Evolutionary conservation across 1,140 invertebrate genomes (phyloP).

Genomic region (Rhizoglyphus robini): DNA sequence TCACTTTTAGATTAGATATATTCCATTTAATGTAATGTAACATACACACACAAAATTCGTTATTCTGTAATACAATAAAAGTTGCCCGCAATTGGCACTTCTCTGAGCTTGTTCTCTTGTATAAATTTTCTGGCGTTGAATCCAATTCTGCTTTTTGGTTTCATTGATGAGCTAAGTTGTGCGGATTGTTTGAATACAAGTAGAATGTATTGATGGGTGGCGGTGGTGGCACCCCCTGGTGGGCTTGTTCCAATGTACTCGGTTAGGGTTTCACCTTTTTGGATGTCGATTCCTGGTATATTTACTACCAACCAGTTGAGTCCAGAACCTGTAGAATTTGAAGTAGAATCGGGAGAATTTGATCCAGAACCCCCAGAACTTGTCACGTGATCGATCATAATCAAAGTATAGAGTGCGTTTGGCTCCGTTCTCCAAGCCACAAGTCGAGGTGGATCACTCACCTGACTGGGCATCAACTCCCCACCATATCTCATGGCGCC

Average conservation of each 20-base stretch:
- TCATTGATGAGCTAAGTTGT: no score
- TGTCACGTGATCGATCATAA: constrained; percentile 48
- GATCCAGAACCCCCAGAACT: constrained; percentile 32
- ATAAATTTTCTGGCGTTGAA: no score
- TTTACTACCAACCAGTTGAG: constrained; percentile 34
- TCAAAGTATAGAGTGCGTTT: constrained; percentile 49
- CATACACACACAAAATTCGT: no score
- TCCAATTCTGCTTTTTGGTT: no score
- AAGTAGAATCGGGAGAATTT: constrained; percentile 30
- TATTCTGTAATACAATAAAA: no score
- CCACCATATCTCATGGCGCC: neutral
- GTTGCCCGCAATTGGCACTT: no score
- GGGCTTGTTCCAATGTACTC: constrained; percentile 31
- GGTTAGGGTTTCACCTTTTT: constrained; percentile 29
- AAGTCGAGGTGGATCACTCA: neutral
- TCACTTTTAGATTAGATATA: no score
- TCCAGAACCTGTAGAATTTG: constrained; percentile 49
- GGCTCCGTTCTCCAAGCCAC: neutral
- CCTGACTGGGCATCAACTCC: constrained; percentile 12
- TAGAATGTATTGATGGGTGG: constrained; percentile 27
- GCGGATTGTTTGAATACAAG: constrained; percentile 25
- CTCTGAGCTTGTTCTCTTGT: no score
- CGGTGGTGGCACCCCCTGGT: constrained; percentile 24
- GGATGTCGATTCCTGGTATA: constrained; percentile 31
- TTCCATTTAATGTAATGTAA: no score